Conservation (phyloP, 2,888 invertebrate genomes). For the Embidobia sp. region DNA sequence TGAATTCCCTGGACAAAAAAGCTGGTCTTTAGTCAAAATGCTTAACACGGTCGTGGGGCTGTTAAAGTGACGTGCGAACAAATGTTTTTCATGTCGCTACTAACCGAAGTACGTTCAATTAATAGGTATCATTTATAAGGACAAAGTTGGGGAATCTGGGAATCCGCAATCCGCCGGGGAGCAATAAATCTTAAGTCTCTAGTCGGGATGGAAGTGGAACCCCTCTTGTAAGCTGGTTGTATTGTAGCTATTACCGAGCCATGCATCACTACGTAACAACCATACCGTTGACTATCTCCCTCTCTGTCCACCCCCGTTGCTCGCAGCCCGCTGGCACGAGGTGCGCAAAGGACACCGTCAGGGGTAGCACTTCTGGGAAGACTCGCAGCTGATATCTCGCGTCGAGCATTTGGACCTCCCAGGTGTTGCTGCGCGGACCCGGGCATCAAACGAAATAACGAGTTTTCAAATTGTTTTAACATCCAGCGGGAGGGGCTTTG, state of each 20-base stretch:
- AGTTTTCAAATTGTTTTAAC: slow-evolving; percentile 23
- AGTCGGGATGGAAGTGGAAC: slow-evolving; percentile 75
- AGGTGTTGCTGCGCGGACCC: slow-evolving; percentile 71
- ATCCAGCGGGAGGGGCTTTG: slow-evolving; percentile 12
- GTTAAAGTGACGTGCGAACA: slow-evolving; percentile 49
- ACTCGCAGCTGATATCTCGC: slow-evolving; percentile 76
- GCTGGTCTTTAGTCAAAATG: slow-evolving; percentile 15
- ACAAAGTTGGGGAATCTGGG: slow-evolving; percentile 80
- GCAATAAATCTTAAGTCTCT: slow-evolving; percentile 80
- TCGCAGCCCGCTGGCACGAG: slow-evolving; percentile 44
- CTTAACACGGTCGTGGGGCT: slow-evolving; percentile 33
- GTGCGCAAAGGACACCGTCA: slow-evolving; percentile 82
- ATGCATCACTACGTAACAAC: slow-evolving; percentile 81
- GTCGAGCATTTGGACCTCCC: slow-evolving; percentile 76
- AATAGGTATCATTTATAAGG: slow-evolving; percentile 81
- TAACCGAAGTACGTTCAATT: slow-evolving; percentile 75
- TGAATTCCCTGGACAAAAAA: slow-evolving; percentile 14
- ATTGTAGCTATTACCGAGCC: slow-evolving; percentile 81
- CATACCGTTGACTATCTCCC: slow-evolving; percentile 72
- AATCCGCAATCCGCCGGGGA: slow-evolving; percentile 79
- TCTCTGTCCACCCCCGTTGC: slow-evolving; percentile 46
- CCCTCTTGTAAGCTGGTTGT: slow-evolving; percentile 81
- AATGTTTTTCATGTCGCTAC: slow-evolving; percentile 62
- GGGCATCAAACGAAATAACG: slow-evolving; percentile 51
- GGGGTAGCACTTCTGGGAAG: slow-evolving; percentile 76